These are phyloP conservation scores for Alethe castanea DNA, from an alignment of 2,113 vertebrate species.

Conservation along the genomic window DNA sequence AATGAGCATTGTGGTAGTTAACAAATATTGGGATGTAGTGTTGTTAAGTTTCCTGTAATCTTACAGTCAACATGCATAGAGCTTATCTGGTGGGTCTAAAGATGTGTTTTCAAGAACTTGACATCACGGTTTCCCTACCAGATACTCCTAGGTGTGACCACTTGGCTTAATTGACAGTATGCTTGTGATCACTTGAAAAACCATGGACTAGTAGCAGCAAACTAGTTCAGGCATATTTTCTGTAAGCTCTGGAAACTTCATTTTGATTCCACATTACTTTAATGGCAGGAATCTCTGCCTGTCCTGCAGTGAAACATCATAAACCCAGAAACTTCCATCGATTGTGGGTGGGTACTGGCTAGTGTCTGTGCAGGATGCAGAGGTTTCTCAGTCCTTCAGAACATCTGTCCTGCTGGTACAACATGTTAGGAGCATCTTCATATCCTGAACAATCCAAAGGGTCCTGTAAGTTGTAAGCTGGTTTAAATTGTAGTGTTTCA, in stretches of 20 bases:
- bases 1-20: not conserved
- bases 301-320: not conserved
- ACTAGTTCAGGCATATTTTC: not conserved
- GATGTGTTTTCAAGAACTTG: not conserved
- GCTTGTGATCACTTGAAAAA: not conserved
- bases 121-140: not conserved
- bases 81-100: not conserved
- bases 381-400: not conserved
- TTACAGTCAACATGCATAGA: accelerated
- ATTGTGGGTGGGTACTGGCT: not conserved
- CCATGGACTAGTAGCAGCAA: accelerated
- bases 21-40: not conserved
- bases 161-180: not conserved
- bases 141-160: not conserved
- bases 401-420: not conserved
- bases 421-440: not conserved
- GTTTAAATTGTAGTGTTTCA: not conserved
- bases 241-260: not conserved
- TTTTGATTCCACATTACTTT: not conserved
- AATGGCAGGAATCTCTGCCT: not conserved
- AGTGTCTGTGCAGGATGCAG: not conserved
- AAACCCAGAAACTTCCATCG: not conserved
- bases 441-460: not conserved
- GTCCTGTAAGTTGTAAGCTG: not conserved
- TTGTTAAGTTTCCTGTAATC: not conserved